phyloP scores from a whole-genome alignment of 1,140 invertebrate genomes.

The Oedothorax gibbosus region DNA sequence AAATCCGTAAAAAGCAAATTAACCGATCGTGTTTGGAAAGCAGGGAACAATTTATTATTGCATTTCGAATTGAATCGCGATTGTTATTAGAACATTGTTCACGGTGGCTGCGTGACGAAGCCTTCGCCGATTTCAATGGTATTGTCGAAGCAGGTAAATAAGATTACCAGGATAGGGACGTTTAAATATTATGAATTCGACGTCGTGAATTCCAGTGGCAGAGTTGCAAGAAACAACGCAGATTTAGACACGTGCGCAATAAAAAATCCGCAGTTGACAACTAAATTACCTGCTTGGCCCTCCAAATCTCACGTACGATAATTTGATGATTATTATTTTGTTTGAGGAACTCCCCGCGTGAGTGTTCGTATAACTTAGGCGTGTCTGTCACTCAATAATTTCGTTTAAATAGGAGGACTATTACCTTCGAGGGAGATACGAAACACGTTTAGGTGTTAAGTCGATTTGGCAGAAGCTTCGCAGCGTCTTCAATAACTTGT shows the following conservation, averaged over 20 bases:
- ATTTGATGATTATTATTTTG: slow-evolving; percentile 56
- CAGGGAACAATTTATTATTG: slow-evolving; percentile 41
- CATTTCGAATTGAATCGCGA: slow-evolving; percentile 6
- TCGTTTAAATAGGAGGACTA: slow-evolving; percentile 44
- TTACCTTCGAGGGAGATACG: slow-evolving; percentile 30
- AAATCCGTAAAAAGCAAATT: slow-evolving; percentile 17
- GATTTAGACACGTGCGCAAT: slow-evolving; percentile 48
- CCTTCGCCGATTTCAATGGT: background rate
- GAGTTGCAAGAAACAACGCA: slow-evolving; percentile 28
- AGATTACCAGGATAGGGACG: slow-evolving; percentile 23
- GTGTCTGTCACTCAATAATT: slow-evolving; percentile 52
- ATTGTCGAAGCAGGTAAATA: slow-evolving; percentile 29
- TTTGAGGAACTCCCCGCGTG: slow-evolving; percentile 31
- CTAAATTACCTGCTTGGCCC: slow-evolving; percentile 50
- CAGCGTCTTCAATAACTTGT: background rate
- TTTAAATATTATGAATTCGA: slow-evolving; percentile 39
- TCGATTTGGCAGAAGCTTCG: background rate
- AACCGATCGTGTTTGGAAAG: slow-evolving; percentile 30
- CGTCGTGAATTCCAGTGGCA: slow-evolving; percentile 44
- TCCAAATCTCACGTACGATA: slow-evolving; percentile 37
- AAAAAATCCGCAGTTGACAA: slow-evolving; percentile 55
- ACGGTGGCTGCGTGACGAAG: slow-evolving; percentile 2
- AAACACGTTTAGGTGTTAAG: slow-evolving; percentile 39
- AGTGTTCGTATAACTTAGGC: slow-evolving; percentile 31
- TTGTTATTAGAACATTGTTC: slow-evolving; percentile 37